These are phyloP conservation scores for Parazoanthus atlanticus DNA, from an alignment of 92 coral and sea anemone species.

Conservation along the genomic window DNA sequence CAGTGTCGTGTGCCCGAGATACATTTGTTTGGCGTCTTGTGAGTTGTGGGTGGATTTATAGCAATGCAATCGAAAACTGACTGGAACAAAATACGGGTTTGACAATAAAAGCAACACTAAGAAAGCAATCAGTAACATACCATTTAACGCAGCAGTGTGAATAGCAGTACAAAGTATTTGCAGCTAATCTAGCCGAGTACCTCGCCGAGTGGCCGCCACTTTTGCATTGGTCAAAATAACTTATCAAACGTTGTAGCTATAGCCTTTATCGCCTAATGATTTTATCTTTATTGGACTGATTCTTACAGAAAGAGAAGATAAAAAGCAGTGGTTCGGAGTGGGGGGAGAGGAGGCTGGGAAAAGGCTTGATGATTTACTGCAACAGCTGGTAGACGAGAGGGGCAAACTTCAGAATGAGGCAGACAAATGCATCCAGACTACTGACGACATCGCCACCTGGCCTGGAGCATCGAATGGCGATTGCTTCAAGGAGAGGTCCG, in stretches of 20 bases:
- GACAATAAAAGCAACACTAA: no score
- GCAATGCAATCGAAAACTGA: no score
- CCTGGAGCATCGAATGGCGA: not conserved
- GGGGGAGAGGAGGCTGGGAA: slow-evolving; percentile 1
- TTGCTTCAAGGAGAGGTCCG: not conserved
- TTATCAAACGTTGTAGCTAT: not conserved
- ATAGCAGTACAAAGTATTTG: not conserved
- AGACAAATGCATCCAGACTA: not conserved
- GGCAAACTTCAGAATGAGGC: slow-evolving; percentile 27
- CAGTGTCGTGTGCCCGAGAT: no score
- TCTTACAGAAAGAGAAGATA: not conserved
- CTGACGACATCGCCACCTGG: slow-evolving; percentile 7
- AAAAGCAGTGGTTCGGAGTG: not conserved
- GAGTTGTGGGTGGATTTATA: no score
- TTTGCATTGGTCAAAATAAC: not conserved
- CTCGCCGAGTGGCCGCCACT: not conserved
- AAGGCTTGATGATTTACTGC: not conserved
- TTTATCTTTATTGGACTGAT: not conserved
- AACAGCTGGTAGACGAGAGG: not conserved
- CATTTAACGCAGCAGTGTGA: no score
- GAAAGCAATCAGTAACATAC: no score
- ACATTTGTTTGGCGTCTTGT: no score
- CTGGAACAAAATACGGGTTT: no score
- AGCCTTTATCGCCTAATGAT: not conserved
- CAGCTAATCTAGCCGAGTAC: not conserved